These are phyloP conservation scores for Drosophila differens DNA, from an alignment of 2,888 invertebrate species.

Conservation along the genomic window DNA sequence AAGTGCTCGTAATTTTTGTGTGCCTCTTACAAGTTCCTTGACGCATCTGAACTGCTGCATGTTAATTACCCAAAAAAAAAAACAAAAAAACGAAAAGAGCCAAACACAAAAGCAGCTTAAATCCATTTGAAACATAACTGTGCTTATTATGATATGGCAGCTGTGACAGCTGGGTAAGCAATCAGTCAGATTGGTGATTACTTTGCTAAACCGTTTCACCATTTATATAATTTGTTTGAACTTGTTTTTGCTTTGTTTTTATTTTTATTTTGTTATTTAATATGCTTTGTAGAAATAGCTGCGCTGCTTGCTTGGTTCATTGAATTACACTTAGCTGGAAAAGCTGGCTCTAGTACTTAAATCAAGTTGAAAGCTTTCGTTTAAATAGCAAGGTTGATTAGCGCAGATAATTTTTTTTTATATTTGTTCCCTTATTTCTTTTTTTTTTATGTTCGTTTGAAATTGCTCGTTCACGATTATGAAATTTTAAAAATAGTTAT, in stretches of 20 bases:
- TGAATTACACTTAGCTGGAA: background rate
- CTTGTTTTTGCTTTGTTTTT: constrained; percentile 12
- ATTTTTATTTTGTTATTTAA: constrained; percentile 27
- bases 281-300: constrained; percentile 2
- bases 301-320: constrained; percentile 8
- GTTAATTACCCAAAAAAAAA: constrained; percentile 30
- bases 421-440: background rate
- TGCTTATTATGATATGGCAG: constrained; percentile 29
- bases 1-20: constrained; percentile 49
- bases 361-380: background rate
- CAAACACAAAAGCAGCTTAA: constrained; percentile 2
- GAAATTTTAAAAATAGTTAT: background rate
- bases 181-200: constrained; percentile 27
- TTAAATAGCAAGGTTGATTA: background rate
- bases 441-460: background rate
- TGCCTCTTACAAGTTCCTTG: constrained; percentile 41
- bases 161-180: constrained; percentile 46
- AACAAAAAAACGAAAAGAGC: constrained; percentile 9
- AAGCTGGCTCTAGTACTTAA: background rate
- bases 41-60: constrained; percentile 18
- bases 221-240: constrained; percentile 50
- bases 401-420: background rate
- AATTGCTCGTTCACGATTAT: background rate
- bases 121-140: constrained; percentile 47
- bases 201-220: constrained; percentile 39